These are phyloP conservation scores for Chinchilla lanigera DNA, from an alignment of 2,113 vertebrate species.

Conservation along the genomic window DNA sequence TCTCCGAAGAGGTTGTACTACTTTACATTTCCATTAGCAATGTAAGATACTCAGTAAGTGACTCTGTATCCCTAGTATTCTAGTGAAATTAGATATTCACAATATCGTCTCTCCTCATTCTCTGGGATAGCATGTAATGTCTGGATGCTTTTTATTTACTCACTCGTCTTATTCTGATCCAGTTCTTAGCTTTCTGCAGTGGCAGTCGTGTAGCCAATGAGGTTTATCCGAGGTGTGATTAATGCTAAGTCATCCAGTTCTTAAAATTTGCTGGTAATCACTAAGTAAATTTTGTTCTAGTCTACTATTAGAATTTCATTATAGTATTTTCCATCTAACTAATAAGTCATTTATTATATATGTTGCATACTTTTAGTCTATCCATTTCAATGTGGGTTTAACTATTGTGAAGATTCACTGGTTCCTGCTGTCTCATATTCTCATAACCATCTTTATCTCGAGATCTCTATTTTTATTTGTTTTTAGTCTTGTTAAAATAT, in stretches of 20 bases:
- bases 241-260: neutral
- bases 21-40: neutral
- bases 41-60: neutral
- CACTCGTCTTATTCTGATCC: neutral
- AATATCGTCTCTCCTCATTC: neutral
- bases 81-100: neutral
- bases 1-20: neutral
- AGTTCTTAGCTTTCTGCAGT: neutral
- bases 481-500: conserved; percentile 3
- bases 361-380: neutral
- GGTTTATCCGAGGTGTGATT: neutral
- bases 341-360: neutral
- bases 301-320: neutral
- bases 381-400: neutral
- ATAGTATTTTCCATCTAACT: neutral
- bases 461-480: conserved; percentile 4
- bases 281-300: neutral
- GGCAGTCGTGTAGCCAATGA: neutral
- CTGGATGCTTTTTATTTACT: neutral
- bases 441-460: neutral
- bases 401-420: neutral
- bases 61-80: neutral
- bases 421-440: neutral
- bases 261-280: neutral
- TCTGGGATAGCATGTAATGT: neutral